Evolutionary conservation across 2,797 vertebrate species (phyloP).

Genomic region (Acanthiza pusilla): DNA sequence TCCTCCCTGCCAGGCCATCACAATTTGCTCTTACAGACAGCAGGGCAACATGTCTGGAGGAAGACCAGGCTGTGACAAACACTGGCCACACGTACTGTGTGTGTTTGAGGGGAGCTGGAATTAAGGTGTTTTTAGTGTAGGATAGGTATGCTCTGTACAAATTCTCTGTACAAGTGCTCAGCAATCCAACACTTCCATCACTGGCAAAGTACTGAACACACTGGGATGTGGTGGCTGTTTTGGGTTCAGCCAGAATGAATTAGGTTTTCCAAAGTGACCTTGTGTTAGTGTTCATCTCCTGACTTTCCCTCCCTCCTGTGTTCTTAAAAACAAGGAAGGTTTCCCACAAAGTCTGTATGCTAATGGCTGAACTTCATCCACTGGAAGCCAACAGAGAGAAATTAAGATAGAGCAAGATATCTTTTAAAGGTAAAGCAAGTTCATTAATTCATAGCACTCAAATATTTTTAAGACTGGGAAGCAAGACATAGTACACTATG

Average conservation of each 20-base stretch:
- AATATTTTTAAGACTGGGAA: not conserved
- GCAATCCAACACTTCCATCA: not conserved
- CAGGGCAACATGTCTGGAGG: not conserved
- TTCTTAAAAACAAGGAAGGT: not conserved
- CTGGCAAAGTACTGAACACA: not conserved
- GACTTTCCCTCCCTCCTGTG: not conserved
- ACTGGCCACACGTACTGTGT: not conserved
- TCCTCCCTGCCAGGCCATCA: not conserved
- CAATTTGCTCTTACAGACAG: not conserved
- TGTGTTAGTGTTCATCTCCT: not conserved
- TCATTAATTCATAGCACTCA: not conserved
- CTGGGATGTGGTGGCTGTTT: not conserved
- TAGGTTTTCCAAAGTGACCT: not conserved
- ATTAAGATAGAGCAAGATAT: not conserved
- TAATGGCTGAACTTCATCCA: not conserved
- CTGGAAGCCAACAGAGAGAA: not conserved
- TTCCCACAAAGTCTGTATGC: not conserved
- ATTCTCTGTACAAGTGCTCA: not conserved
- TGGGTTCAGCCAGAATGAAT: not conserved
- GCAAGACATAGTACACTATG: not conserved
- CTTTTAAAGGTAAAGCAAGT: not conserved
- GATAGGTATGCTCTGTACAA: rapidly evolving
- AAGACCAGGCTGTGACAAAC: not conserved
- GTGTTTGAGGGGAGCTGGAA: not conserved
- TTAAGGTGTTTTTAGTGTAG: not conserved